Base-by-base conservation (phyloP, 2,797 vertebrate genomes). In the Malurus splendens region DNA sequence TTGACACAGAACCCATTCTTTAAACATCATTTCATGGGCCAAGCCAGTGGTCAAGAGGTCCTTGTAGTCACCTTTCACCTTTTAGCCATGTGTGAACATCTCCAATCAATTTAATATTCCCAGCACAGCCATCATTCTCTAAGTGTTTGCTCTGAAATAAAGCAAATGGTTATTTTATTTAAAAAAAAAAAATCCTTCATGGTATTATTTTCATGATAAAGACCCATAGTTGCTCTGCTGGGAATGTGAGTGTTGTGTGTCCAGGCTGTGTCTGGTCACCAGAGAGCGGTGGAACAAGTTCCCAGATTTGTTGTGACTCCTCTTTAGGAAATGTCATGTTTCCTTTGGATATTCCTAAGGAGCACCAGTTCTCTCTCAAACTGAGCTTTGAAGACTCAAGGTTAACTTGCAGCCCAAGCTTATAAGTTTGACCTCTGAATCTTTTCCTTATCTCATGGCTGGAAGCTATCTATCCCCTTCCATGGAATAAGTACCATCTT, bases 401-500 rank as follows among this genome's bases (percentile, higher is more conserved):
- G 38, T 73, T 82, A 30, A 27, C 12, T 39, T 73, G 55, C 60
- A 86, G 80, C 71, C n/a, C 25, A 56, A 56, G 39, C 56, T 50
- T 85, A 18, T 42, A 76, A 64, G 45, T 60, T 75, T 81, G 33
- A 62, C 22, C 14, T 85, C 78, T 56, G 67, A 87, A 71, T 60
- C 12, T 27, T 76, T 70, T 62, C 39, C 48, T 88, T 82, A 47
- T 28, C 32, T 52, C 1, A 0, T 33, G 36, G 24, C 60, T 78
- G 82, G 67, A 79, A 89, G 62, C 36, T 45, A 22, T 42, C 22
- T 44, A 8, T 60, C 39, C 60, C 18, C 12, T 79, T 75, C 56
- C 38, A 56, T 32, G 30, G 32, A 38, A 73, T 28, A 81, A 84
- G 23, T 47, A 32, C 16, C 41, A 27, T 78, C 64, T 68, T 83